Evolutionary conservation across 1,140 invertebrate species (phyloP).

Genomic region (Dolichoris vasculosae): DNA sequence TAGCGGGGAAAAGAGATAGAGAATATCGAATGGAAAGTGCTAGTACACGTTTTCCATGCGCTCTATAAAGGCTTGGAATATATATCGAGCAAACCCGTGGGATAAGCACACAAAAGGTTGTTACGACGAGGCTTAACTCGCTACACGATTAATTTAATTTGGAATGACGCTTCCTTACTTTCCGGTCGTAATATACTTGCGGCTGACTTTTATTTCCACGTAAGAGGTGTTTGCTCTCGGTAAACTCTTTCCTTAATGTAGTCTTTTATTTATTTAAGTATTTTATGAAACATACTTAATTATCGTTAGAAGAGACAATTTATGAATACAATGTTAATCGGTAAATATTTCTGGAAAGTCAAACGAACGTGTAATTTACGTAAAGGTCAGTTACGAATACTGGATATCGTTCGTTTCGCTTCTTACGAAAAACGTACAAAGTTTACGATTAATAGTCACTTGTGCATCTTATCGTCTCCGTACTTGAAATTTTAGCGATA

Average conservation of each 20-base stretch:
- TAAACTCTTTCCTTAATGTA: constrained; percentile 11
- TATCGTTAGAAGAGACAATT: not conserved
- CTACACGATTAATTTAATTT: constrained; percentile 58
- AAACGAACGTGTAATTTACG: not conserved
- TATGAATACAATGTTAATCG: not conserved
- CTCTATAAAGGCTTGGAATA: constrained; percentile 22
- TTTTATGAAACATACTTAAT: not conserved
- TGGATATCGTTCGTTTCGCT: too few relatives aligned
- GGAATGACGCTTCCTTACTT: constrained; percentile 48
- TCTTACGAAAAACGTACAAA: too few relatives aligned
- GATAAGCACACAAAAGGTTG: constrained; percentile 59
- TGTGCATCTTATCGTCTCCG: too few relatives aligned
- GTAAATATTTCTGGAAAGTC: not conserved
- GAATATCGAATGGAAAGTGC: constrained; percentile 35
- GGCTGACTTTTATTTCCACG: not conserved
- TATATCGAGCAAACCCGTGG: constrained; percentile 53
- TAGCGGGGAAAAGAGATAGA: not conserved
- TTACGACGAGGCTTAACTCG: constrained; percentile 27
- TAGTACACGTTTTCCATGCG: constrained; percentile 40
- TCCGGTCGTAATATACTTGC: not conserved
- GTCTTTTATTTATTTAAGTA: not conserved
- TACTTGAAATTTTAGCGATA: not conserved
- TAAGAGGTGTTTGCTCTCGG: not conserved
- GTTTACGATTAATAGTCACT: too few relatives aligned
- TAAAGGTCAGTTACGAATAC: not conserved